Base-by-base conservation (phyloP, 92 coral and sea anemone species). In the Zoanthus solanderi region DNA sequence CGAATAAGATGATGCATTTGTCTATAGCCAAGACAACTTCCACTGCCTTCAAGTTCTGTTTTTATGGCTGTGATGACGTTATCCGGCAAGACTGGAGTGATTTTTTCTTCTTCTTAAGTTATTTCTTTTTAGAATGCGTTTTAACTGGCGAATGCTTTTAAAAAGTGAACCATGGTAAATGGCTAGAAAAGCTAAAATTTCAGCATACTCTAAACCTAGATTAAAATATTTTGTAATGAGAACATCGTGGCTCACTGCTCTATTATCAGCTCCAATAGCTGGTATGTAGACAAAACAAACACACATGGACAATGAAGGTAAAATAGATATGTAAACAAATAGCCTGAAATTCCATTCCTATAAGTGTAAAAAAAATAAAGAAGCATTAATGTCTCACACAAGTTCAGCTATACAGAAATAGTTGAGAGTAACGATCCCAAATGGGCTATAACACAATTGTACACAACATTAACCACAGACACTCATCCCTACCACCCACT, bases 61-160 rank as follows among this genome's bases (percentile, higher is more conserved):
- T 23, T 10, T 23, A 71, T 71, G 15, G 61, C 15, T 13, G 37
- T 7, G 30, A 31, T 52, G 71, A 79, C 84, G n/a, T 48, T 44
- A 48, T 77, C 28, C n/a, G n/a, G n/a, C n/a, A 28, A 77, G 63
- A 77, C 82, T 77, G 63, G 82, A 54, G 57, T 31, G 82, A 56
- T 77, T 56, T 5, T 44, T 77, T 77, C 82, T 0, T 44, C 23
- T 23, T 23, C 23, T 23, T 23, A 23, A 23, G 23, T 23, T 23
- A 23, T 23, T 23, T 23, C 23, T 47, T 17, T 60, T 84, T 44
- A 92, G 84, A 2, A 92, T 75, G 75, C 95, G 68, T 75, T 93
- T 90, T 16, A 88, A 72, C 83, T 93, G 93, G 42, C 93, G 85
- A 42, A 93, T 52, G 74, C 95, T 91, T 71, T n/a, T n/a, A n/a